Percentiles rank a stretch among this genome's conserved stretches.
phyloP scores from a whole-genome alignment of 2,888 invertebrate species.

The Tenodera sinensis region DNA sequence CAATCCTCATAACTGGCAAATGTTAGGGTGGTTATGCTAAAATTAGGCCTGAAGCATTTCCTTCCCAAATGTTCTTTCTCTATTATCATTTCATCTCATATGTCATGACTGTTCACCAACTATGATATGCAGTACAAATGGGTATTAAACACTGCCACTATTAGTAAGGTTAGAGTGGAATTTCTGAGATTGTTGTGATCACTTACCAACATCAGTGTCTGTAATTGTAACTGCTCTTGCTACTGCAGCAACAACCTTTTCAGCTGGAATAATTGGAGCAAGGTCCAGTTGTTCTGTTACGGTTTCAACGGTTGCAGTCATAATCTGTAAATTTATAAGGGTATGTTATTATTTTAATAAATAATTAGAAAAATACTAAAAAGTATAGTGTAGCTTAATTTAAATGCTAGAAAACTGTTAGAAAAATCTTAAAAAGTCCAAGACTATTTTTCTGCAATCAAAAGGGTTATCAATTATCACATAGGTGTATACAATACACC shows the following conservation, averaged over 20 bases:
- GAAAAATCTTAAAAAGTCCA: too few relatives aligned
- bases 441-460: too few relatives aligned
- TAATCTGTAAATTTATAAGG: slow-evolving; percentile 61
- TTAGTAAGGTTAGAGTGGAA: too few relatives aligned
- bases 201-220: slow-evolving; percentile 79
- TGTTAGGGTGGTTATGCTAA: too few relatives aligned
- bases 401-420: not conserved
- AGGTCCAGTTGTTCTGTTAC: slow-evolving; percentile 88
- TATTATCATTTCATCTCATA: too few relatives aligned
- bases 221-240: slow-evolving; percentile 84
- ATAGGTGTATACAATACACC: not conserved
- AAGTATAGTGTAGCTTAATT: not conserved
- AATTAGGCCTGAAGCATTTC: too few relatives aligned
- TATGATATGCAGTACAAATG: too few relatives aligned
- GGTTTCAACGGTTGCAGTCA: slow-evolving; percentile 94
- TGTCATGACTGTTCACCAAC: too few relatives aligned
- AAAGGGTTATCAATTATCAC: not conserved
- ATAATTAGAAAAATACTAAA: not conserved
- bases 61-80: too few relatives aligned
- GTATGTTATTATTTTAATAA: not conserved
- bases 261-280: slow-evolving; percentile 78
- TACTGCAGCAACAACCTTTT: slow-evolving; percentile 70
- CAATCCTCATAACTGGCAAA: too few relatives aligned
- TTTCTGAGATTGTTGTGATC: not conserved
- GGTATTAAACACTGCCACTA: too few relatives aligned